Evolutionary conservation across 1,140 invertebrate species (phyloP).

Genomic region (Lineus longissimus): DNA sequence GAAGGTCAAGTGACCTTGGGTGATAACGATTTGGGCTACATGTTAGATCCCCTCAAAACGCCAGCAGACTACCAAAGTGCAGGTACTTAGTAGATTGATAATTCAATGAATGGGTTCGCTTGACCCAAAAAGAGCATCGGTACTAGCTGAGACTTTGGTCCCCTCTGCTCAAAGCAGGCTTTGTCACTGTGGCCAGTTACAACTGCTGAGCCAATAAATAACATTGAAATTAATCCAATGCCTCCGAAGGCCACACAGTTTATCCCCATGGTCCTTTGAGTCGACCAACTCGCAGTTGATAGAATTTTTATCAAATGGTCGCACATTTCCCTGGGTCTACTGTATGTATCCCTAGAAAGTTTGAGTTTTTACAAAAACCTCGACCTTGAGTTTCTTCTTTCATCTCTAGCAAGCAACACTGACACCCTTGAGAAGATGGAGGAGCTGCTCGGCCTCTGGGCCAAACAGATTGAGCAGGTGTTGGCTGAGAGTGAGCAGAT

Average conservation of each 20-base stretch:
- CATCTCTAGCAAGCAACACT: slow-evolving; percentile 41
- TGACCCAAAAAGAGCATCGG: neutral
- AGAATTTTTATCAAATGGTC: too few species aligned
- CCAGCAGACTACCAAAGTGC: slow-evolving; percentile 49
- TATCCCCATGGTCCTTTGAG: too few species aligned
- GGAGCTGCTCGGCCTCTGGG: slow-evolving; percentile 45
- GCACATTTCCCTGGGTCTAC: too few species aligned
- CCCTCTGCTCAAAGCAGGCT: neutral
- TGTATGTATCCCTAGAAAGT: neutral
- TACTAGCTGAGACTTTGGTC: neutral
- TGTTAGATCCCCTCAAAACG: slow-evolving; percentile 42
- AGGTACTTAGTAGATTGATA: slow-evolving; percentile 31
- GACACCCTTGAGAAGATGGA: slow-evolving; percentile 51
- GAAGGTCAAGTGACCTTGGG: slow-evolving; percentile 49
- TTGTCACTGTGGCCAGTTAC: too few species aligned
- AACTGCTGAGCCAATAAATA: neutral
- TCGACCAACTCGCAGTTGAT: too few species aligned
- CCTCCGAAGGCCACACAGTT: too few species aligned
- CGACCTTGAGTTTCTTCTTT: slow-evolving; percentile 58
- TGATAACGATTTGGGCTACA: slow-evolving; percentile 41
- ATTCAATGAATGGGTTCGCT: neutral
- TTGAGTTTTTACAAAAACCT: neutral
- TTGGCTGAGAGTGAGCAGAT: slow-evolving; percentile 64
- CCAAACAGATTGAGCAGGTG: slow-evolving; percentile 54
- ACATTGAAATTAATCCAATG: neutral